Evolutionary conservation across 2,113 vertebrate species (phyloP).

Genomic region (Morone chrysops): DNA sequence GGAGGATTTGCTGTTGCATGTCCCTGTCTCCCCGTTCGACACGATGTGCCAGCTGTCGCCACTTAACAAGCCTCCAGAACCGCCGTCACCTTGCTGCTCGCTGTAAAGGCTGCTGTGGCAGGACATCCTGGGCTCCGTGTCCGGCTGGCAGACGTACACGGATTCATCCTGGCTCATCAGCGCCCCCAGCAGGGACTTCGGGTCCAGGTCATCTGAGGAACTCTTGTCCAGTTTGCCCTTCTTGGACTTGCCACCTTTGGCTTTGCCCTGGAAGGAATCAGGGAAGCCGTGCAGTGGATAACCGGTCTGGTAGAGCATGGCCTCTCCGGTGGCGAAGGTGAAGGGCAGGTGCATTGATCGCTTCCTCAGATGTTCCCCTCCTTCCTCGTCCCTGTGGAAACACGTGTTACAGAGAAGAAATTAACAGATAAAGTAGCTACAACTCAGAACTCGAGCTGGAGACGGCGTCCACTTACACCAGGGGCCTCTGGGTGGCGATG

Average conservation of each 20-base stretch:
- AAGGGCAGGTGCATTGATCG: constrained; percentile 87
- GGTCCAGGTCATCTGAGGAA: constrained; percentile 57
- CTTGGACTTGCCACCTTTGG: constrained; percentile 74
- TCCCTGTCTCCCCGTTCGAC: constrained; percentile 19
- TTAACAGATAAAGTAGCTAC: not conserved
- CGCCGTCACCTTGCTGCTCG: constrained; percentile 38
- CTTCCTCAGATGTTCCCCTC: constrained; percentile 87
- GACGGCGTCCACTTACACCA: constrained; percentile 83
- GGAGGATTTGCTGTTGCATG: constrained; percentile 6
- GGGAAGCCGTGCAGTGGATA: constrained; percentile 71
- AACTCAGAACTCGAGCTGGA: not conserved
- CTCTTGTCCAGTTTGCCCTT: constrained; percentile 70
- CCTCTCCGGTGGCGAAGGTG: constrained; percentile 89
- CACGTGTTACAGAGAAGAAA: not conserved
- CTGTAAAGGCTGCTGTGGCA: constrained; percentile 58
- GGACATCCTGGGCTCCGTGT: constrained; percentile 38
- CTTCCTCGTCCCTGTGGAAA: constrained; percentile 86
- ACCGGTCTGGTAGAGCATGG: constrained; percentile 84
- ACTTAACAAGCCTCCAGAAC: constrained; percentile 48
- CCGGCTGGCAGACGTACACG: constrained; percentile 71
- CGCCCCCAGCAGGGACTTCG: constrained; percentile 78
- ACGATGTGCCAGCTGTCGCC: constrained; percentile 1
- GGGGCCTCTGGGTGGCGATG: constrained; percentile 80
- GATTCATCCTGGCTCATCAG: constrained; percentile 83
- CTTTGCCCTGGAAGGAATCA: constrained; percentile 71